Conservation (phyloP, 2,888 invertebrate genomes). For the Drosophila greeni region DNA sequence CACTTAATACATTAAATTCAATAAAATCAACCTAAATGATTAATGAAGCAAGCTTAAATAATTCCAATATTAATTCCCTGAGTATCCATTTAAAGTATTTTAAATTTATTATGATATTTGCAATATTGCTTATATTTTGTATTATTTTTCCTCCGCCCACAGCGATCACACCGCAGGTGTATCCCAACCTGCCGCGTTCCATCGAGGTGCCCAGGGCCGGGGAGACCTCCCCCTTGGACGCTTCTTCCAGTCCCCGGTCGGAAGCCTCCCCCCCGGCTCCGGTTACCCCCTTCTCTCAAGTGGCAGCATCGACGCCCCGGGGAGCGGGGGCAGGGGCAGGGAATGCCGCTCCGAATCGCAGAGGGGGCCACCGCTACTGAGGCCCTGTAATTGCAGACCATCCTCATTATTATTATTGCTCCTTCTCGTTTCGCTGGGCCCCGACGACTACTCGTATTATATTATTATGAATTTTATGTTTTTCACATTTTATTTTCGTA, state of each 20-base stretch:
- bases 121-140: not conserved
- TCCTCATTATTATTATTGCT: constrained; percentile 44
- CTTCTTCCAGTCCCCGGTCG: not conserved
- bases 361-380: constrained; percentile 62
- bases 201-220: constrained; percentile 67
- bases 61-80: too few species aligned
- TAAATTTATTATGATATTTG: not conserved
- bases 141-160: constrained; percentile 8
- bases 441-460: constrained; percentile 51
- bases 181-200: constrained; percentile 73
- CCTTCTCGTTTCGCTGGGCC: constrained; percentile 25
- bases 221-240: constrained; percentile 10
- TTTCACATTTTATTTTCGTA: constrained; percentile 24
- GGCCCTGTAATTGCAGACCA: constrained; percentile 48
- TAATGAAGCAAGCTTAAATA: not conserved
- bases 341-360: constrained; percentile 27
- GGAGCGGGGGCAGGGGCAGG: constrained; percentile 9
- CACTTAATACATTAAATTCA: too few species aligned
- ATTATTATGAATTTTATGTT: constrained; percentile 46
- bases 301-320: constrained; percentile 39
- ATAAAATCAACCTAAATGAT: too few species aligned
- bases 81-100: not conserved
- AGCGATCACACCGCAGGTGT: constrained; percentile 74
- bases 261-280: not conserved
- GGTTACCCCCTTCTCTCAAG: not conserved